Percentiles rank a stretch among this genome's conserved stretches.
phyloP scores from a whole-genome alignment of 1,140 invertebrate species.

The Homarus americanus region DNA sequence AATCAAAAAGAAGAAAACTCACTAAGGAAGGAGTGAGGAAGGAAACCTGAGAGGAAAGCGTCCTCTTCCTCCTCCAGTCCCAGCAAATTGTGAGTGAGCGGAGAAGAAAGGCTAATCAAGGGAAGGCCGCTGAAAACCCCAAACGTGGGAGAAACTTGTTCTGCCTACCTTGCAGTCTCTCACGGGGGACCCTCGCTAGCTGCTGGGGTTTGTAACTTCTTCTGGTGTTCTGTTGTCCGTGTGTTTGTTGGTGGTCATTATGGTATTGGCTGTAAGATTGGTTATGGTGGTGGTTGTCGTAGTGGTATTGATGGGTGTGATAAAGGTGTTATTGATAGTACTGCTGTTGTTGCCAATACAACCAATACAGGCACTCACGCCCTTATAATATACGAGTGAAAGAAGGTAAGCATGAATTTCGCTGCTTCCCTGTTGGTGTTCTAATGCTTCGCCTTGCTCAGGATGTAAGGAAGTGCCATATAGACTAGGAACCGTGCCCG shows the following conservation, averaged over 20 bases:
- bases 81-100: neutral
- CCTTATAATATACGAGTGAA: too few species aligned
- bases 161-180: neutral
- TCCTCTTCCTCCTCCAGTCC: neutral
- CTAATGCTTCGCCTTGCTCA: too few species aligned
- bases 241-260: neutral
- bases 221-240: neutral
- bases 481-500: too few species aligned
- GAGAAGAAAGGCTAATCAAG: constrained; percentile 10
- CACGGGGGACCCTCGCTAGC: neutral
- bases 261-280: neutral
- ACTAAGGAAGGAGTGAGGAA: too few species aligned
- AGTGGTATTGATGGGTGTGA: neutral
- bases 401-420: too few species aligned
- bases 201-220: neutral
- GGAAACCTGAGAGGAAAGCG: too few species aligned
- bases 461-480: too few species aligned
- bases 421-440: too few species aligned
- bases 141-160: neutral
- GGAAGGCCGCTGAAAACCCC: neutral
- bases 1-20: too few species aligned
- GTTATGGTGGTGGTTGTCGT: neutral
- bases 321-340: neutral
- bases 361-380: too few species aligned
- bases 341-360: neutral